phyloP scores from a whole-genome alignment of 1,140 invertebrate species.

The Megalonaias nervosa region DNA sequence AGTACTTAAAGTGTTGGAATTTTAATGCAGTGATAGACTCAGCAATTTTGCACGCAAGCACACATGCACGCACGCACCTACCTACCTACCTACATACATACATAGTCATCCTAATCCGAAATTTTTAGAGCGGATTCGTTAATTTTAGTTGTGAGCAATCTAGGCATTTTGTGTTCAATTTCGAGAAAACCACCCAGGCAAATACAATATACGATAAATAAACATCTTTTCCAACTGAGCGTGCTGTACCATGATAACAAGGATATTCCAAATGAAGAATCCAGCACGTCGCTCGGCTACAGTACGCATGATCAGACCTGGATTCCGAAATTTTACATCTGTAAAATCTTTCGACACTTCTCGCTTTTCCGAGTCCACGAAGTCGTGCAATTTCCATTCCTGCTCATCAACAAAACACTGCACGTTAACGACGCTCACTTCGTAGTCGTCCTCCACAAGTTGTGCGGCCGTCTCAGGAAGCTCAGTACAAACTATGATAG shows the following conservation, averaged over 20 bases:
- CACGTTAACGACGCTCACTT: slow-evolving; percentile 60
- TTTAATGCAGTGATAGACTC: too few relatives aligned
- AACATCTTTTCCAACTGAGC: too few relatives aligned
- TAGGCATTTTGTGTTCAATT: too few relatives aligned
- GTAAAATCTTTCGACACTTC: slow-evolving; percentile 16
- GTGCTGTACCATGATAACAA: slow-evolving; percentile 41
- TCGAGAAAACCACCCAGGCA: too few relatives aligned
- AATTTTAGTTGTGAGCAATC: too few relatives aligned
- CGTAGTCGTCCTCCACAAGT: slow-evolving; percentile 54
- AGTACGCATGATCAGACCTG: slow-evolving; percentile 42
- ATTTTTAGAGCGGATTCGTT: too few relatives aligned
- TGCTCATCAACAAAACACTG: slow-evolving; percentile 64
- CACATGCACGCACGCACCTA: too few relatives aligned
- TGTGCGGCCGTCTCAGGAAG: slow-evolving; percentile 46
- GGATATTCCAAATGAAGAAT: slow-evolving; percentile 46
- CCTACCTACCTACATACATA: too few relatives aligned
- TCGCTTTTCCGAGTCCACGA: slow-evolving; percentile 39
- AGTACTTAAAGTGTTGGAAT: too few relatives aligned
- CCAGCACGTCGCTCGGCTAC: slow-evolving; percentile 35
- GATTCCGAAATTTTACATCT: slow-evolving; percentile 29
- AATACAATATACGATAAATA: too few relatives aligned
- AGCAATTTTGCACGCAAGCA: too few relatives aligned
- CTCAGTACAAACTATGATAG: slow-evolving; percentile 57
- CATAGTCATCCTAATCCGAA: too few relatives aligned
- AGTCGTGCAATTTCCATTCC: slow-evolving; percentile 61